phyloP scores from a whole-genome alignment of 2,888 invertebrate species.

The Priocnemis perturbator region DNA sequence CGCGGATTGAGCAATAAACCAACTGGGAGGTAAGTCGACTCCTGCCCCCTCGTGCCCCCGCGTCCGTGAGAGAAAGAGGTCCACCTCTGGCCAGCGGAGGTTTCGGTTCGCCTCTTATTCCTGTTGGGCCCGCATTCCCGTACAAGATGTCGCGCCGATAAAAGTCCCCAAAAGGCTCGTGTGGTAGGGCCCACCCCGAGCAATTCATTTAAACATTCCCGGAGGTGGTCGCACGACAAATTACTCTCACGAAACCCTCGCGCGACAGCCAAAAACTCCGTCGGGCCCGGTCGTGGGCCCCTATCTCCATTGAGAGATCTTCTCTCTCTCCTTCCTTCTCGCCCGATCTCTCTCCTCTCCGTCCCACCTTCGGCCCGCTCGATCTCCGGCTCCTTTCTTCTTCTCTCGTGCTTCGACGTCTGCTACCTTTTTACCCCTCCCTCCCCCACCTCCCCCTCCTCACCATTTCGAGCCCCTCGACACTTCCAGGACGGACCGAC shows the following conservation, averaged over 20 bases:
- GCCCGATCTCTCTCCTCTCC: constrained; percentile 17
- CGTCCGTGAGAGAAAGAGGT: constrained; percentile 21
- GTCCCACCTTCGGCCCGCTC: constrained; percentile 10
- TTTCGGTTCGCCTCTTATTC: constrained; percentile 64
- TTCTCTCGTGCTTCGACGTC: constrained; percentile 10
- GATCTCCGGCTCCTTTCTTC: constrained; percentile 7
- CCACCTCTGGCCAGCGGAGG: constrained; percentile 37
- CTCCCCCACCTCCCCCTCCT: constrained; percentile 13
- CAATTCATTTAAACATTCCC: constrained; percentile 76
- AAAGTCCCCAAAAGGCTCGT: constrained; percentile 62
- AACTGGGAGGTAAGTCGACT: constrained; percentile 73
- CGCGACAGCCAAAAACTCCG: constrained; percentile 61
- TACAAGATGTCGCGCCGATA: constrained; percentile 76
- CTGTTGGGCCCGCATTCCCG: constrained; percentile 73
- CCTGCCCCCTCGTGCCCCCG: constrained; percentile 50
- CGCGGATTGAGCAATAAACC: constrained; percentile 75
- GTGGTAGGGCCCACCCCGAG: constrained; percentile 62
- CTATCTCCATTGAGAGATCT: constrained; percentile 73
- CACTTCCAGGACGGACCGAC: constrained; percentile 38
- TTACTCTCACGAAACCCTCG: constrained; percentile 72
- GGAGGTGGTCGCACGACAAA: constrained; percentile 76
- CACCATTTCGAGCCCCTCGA: constrained; percentile 22
- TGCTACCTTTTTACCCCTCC: constrained; percentile 16
- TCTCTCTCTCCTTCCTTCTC: constrained; percentile 42
- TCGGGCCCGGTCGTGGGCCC: constrained; percentile 45